phyloP scores from a whole-genome alignment of 2,113 vertebrate genomes.

The Corvus hawaiiensis region DNA sequence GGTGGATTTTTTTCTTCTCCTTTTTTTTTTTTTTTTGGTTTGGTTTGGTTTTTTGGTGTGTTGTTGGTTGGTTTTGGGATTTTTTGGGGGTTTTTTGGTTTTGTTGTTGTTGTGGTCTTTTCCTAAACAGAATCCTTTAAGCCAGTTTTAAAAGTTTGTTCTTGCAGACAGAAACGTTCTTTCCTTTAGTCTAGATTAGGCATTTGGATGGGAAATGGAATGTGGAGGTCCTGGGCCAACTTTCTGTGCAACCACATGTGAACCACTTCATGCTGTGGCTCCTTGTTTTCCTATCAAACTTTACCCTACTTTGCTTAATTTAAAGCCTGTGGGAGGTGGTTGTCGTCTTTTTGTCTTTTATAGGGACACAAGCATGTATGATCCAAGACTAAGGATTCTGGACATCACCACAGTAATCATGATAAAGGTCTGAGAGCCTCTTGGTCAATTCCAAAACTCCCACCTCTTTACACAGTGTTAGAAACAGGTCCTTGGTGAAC shows the following conservation, averaged over 20 bases:
- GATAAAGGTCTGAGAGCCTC: background rate
- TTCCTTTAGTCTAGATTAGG: background rate
- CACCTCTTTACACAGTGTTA: background rate
- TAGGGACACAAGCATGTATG: background rate
- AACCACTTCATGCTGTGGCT: background rate
- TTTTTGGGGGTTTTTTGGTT: background rate
- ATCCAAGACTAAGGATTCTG: background rate
- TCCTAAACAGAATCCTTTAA: background rate
- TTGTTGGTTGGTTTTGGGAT: background rate
- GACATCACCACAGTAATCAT: background rate
- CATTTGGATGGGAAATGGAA: background rate
- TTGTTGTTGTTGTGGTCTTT: fast-evolving
- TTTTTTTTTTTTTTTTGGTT: no score
- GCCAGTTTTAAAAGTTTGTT: background rate
- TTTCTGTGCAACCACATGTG: background rate
- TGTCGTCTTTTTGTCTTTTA: background rate
- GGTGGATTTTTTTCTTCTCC: background rate
- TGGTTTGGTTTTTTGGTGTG: background rate
- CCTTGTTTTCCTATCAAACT: background rate
- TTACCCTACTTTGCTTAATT: background rate
- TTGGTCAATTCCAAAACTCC: background rate
- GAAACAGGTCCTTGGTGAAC: background rate
- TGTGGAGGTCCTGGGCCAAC: background rate
- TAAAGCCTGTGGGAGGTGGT: background rate
- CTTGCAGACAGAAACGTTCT: background rate